Percentiles rank a stretch among this genome's conserved stretches.
phyloP scores from a whole-genome alignment of 2,113 vertebrate genomes.

The Heterotilapia buettikoferi region DNA sequence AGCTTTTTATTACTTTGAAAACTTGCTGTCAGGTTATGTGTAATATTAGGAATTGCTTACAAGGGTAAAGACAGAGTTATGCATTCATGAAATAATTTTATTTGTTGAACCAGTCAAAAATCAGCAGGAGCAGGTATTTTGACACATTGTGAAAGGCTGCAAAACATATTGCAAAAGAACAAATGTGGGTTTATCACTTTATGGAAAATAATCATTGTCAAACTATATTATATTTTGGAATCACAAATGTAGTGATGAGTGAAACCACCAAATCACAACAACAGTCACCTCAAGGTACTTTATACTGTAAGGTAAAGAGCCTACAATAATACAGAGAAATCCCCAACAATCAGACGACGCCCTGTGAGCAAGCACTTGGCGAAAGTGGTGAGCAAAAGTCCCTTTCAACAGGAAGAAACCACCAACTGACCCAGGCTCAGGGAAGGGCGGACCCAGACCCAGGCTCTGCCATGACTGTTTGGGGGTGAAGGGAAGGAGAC shows the following conservation, averaged over 20 bases:
- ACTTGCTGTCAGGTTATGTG: background rate
- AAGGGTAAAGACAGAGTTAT: background rate
- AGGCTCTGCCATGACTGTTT: background rate
- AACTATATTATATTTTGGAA: background rate
- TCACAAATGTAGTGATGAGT: rapidly evolving
- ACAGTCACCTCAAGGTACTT: background rate
- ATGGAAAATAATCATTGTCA: background rate
- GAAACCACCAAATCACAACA: background rate
- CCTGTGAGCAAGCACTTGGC: background rate
- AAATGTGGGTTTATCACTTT: background rate
- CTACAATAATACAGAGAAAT: background rate
- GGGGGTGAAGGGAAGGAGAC: rapidly evolving
- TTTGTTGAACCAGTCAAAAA: background rate
- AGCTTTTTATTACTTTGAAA: background rate
- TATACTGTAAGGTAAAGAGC: background rate
- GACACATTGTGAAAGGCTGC: background rate
- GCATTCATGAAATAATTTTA: background rate
- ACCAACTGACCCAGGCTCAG: rapidly evolving
- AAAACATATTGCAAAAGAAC: background rate
- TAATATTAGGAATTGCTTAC: background rate
- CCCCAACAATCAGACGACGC: background rate
- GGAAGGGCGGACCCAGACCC: background rate
- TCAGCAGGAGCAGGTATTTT: background rate
- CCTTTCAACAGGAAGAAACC: background rate
- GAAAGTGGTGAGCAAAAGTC: background rate